Base-by-base conservation (phyloP, 2,113 vertebrate species). In the Lampris incognitus region DNA sequence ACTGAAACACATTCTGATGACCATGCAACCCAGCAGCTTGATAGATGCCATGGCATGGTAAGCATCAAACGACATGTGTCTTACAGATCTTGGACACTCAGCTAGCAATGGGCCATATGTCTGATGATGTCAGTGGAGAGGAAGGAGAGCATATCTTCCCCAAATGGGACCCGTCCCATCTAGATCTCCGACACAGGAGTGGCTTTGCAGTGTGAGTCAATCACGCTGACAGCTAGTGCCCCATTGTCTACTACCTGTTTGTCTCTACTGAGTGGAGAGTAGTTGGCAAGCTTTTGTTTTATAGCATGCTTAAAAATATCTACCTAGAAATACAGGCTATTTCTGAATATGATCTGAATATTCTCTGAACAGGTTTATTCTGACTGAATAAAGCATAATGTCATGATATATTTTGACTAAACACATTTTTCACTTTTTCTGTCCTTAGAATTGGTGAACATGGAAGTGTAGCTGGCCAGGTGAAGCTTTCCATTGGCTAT, bases 401-500 rank as follows among this genome's bases (percentile, higher is more conserved):
- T 52, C 46, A 69, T 51, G 49, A 50, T 63, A 48, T 0, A n/a
- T 1, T 52, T 4, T 2, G n/a, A n/a, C 60, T 62, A 39, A 58
- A 11, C 6, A 10, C 64, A 41, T 6, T 58, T 4, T 66, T 13
- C 4, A 1, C 52, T 66, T 24, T 24, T 24, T 24, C 6, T 81
- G 57, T 78, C 68, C 52, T 40, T 58, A 92, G 79, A 74, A 81
- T 3, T 13, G 8, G 9, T 40, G 91, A 94, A 1, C 79, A 79
- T 3, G 0, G 8, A 0, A 88, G 86, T 71, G 51, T 72, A 4
- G 69, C 72, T 2, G 92, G 92, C 1, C 95, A 96, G 84, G 90
- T 97, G 82, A 95, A 94, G 66, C 93, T 98, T 4, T 94, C 95
- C 0, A 42, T 96, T 1, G 94, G 92, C 86, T 97, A 97, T 84